These are phyloP conservation scores for Heliconius ethilla DNA, from an alignment of 2,888 invertebrate species.

Conservation along the genomic window DNA sequence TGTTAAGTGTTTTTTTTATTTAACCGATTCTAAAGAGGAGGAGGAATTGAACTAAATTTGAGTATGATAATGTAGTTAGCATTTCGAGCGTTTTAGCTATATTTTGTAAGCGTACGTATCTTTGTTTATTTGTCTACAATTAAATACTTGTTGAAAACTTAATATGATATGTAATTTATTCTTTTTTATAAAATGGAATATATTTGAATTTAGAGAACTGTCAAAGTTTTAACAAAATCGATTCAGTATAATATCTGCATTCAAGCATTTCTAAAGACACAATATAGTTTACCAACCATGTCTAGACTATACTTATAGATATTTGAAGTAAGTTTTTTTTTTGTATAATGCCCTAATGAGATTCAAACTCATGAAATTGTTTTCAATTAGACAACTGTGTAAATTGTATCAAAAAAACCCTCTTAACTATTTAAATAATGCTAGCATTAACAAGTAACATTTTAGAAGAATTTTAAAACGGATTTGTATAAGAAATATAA, in stretches of 20 bases:
- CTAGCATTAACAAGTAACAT: background rate
- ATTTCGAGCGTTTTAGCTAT: no score
- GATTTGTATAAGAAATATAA: background rate
- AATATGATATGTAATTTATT: no score
- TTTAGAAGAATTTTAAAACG: constrained; percentile 14
- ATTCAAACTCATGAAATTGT: background rate
- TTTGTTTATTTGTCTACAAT: no score
- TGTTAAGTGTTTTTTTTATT: no score
- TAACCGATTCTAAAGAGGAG: background rate
- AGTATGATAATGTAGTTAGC: background rate
- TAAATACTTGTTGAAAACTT: no score
- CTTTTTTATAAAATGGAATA: no score
- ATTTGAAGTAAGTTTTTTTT: no score
- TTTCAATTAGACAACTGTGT: background rate
- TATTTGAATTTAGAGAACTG: background rate
- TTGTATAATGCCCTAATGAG: background rate
- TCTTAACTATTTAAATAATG: background rate
- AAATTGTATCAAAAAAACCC: background rate
- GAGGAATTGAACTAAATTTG: background rate
- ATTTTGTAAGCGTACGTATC: no score
- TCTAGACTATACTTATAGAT: no score
- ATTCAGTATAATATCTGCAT: background rate
- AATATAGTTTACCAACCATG: no score
- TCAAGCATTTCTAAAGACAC: background rate
- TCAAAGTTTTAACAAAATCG: background rate